Evolutionary conservation across 2,113 vertebrate genomes (phyloP).

Genomic region (Leptosomus discolor): DNA sequence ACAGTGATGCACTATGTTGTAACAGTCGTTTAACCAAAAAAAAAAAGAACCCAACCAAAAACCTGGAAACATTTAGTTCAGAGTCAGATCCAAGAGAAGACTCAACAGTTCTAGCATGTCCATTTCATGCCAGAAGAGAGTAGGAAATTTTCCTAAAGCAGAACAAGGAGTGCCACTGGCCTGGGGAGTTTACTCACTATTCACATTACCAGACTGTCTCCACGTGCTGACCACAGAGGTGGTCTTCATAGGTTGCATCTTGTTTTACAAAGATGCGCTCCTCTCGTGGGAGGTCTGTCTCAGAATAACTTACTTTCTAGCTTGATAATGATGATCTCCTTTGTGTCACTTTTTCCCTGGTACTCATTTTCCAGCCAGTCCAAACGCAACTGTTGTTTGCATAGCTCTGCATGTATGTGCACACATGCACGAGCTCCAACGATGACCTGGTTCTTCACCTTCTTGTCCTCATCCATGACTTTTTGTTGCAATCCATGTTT

Average conservation of each 20-base stretch:
- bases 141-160: neutral
- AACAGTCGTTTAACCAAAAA: neutral
- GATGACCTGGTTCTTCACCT: neutral
- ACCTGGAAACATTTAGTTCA: neutral
- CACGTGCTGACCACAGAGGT: neutral
- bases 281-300: neutral
- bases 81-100: neutral
- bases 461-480: neutral
- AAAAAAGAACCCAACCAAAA: neutral
- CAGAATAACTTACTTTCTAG: neutral
- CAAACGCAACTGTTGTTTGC: neutral
- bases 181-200: neutral
- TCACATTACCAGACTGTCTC: neutral
- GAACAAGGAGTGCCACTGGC: neutral
- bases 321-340: neutral
- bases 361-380: neutral
- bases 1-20: neutral
- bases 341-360: neutral
- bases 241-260: neutral
- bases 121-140: neutral
- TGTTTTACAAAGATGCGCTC: neutral
- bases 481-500: neutral
- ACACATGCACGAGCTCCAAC: fast-evolving
- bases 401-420: neutral
- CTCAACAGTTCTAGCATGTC: neutral